Conservation (phyloP, 2,797 vertebrate species). For the Columba guinea region DNA sequence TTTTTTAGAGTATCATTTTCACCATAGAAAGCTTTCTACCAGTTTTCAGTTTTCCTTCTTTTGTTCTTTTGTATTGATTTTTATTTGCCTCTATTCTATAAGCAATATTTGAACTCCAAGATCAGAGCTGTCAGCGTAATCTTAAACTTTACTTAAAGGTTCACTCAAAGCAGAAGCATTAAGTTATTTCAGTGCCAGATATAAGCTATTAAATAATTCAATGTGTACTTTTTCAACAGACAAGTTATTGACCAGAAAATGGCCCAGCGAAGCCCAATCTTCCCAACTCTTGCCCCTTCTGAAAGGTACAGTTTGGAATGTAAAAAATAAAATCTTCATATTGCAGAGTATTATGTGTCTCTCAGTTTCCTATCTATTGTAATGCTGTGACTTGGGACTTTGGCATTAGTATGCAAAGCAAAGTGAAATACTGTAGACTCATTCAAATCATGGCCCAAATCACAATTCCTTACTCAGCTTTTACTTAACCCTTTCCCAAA, state of each 20-base stretch:
- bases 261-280: conserved; percentile 74
- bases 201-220: conserved; percentile 61
- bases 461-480: not conserved
- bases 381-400: not conserved
- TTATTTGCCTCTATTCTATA: not conserved
- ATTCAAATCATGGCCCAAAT: not conserved
- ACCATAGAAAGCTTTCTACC: not conserved
- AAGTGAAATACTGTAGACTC: not conserved
- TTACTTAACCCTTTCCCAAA: not conserved
- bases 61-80: conserved; percentile 1
- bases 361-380: not conserved
- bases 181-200: conserved; percentile 23
- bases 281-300: conserved; percentile 76
- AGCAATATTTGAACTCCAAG: not conserved
- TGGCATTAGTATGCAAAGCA: not conserved
- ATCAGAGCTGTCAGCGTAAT: not conserved
- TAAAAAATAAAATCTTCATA: not conserved
- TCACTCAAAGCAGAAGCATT: conserved; percentile 15
- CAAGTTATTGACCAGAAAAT: conserved; percentile 76
- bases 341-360: not conserved
- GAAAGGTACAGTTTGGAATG: conserved; percentile 74
- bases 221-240: conserved; percentile 74
- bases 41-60: not conserved
- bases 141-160: not conserved
- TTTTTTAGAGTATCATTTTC: not conserved